phyloP scores from a whole-genome alignment of 2,113 vertebrate genomes.

The Myxocyprinus asiaticus region DNA sequence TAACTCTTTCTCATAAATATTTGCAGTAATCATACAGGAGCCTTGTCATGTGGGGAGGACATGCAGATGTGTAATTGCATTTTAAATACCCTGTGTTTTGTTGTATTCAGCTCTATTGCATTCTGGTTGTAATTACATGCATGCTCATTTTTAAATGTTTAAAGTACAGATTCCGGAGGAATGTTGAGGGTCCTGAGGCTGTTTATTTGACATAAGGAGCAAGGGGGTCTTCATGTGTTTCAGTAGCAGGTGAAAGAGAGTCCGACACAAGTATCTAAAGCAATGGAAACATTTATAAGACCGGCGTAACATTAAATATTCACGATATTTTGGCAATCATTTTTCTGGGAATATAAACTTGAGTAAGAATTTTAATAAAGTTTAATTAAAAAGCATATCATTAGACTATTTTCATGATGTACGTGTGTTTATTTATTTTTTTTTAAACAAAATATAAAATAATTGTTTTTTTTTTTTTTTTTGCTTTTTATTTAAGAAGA shows the following conservation, averaged over 20 bases:
- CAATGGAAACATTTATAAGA: too few species aligned
- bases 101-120: constrained; percentile 47
- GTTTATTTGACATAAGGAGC: not conserved
- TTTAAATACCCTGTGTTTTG: constrained; percentile 11
- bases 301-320: too few species aligned
- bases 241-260: not conserved
- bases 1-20: constrained; percentile 22
- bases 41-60: constrained; percentile 5
- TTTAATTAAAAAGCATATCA: too few species aligned
- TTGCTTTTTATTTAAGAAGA: too few species aligned
- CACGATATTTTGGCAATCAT: too few species aligned
- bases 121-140: constrained; percentile 51
- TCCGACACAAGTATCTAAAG: too few species aligned
- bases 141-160: constrained; percentile 51
- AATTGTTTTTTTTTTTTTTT: too few species aligned
- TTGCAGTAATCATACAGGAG: constrained; percentile 7
- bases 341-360: too few species aligned
- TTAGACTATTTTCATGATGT: too few species aligned
- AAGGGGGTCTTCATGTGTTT: not conserved
- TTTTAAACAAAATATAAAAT: too few species aligned
- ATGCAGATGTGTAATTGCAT: constrained; percentile 18
- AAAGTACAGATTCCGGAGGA: constrained; percentile 51
- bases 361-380: too few species aligned
- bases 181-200: constrained; percentile 42
- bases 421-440: too few species aligned